These are phyloP conservation scores for Lasiurus borealis DNA, from an alignment of 2,113 vertebrate genomes.

Conservation along the genomic window DNA sequence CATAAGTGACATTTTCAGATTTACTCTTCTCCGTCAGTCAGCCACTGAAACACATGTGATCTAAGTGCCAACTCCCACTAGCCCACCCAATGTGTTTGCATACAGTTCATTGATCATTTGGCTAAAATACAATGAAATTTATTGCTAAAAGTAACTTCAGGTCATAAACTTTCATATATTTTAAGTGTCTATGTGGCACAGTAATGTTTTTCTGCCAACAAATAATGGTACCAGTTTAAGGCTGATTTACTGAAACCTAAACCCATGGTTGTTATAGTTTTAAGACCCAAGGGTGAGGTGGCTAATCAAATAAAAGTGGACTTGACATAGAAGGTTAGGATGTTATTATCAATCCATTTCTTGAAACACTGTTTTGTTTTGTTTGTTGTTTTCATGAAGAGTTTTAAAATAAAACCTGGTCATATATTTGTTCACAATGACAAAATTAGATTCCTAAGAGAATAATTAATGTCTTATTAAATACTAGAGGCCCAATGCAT, in stretches of 20 bases:
- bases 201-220: background rate
- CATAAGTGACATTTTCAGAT: background rate
- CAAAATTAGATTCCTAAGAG: constrained; percentile 34
- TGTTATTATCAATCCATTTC: background rate
- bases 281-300: background rate
- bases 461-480: constrained; percentile 4
- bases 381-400: background rate
- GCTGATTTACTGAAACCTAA: background rate
- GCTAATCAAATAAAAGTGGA: background rate
- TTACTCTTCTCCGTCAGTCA: background rate
- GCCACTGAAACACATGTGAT: background rate
- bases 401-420: constrained; percentile 40
- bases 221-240: background rate
- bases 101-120: background rate
- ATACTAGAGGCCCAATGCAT: no score
- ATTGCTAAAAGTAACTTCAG: constrained; percentile 32
- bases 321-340: background rate
- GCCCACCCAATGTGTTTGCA: background rate
- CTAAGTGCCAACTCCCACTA: rapidly evolving
- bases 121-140: background rate
- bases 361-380: background rate
- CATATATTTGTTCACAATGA: background rate
- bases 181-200: background rate
- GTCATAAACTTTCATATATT: background rate
- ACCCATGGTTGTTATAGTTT: background rate